Conservation (phyloP, 2,888 invertebrate genomes). For the Lithophane leautieri region DNA sequence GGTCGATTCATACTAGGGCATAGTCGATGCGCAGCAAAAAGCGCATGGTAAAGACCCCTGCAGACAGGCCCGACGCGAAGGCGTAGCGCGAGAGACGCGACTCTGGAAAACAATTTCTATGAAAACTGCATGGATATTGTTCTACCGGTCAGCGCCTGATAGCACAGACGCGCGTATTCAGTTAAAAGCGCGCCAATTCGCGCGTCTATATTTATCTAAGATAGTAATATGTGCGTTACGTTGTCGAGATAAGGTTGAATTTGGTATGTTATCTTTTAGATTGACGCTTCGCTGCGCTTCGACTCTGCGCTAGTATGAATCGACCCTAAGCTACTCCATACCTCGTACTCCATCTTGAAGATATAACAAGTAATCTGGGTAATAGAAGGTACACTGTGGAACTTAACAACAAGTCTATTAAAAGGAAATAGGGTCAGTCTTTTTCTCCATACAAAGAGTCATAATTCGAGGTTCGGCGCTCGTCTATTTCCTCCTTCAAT, state of each 20-base stretch:
- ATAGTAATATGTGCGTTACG: not conserved
- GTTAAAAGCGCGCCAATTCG: too few species aligned
- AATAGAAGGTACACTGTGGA: conserved; percentile 15
- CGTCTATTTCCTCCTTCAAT: too few species aligned
- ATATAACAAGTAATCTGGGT: conserved; percentile 27
- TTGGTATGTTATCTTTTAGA: not conserved
- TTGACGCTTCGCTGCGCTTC: not conserved
- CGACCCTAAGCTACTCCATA: not conserved
- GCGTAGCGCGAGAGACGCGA: too few species aligned
- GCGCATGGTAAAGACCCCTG: too few species aligned
- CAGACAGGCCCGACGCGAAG: too few species aligned
- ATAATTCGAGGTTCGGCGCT: too few species aligned
- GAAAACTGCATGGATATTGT: too few species aligned
- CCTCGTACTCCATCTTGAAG: not conserved
- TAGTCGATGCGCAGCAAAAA: not conserved
- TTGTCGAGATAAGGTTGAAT: not conserved
- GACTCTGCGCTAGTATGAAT: too few species aligned
- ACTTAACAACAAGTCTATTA: conserved; percentile 21
- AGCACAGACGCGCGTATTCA: not conserved
- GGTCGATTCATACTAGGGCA: not conserved
- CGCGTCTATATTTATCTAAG: too few species aligned
- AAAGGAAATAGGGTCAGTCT: too few species aligned
- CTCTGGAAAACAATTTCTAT: too few species aligned
- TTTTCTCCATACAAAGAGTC: too few species aligned
- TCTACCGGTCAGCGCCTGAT: not conserved